phyloP scores from a whole-genome alignment of 2,888 invertebrate species.

The Ernsta delagoae region DNA sequence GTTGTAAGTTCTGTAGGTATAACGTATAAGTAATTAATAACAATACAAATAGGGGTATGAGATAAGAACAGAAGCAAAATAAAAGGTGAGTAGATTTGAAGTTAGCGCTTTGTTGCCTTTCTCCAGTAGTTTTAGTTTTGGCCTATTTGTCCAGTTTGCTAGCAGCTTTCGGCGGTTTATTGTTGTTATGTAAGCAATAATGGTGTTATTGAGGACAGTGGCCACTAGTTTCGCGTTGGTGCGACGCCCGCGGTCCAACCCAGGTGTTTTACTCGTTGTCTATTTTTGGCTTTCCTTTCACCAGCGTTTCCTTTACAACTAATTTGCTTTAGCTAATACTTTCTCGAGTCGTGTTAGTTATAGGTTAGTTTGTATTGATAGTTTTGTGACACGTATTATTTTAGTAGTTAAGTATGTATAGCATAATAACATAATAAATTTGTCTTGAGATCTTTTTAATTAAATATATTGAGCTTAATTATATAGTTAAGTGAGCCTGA shows the following conservation, averaged over 20 bases:
- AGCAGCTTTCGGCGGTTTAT: constrained; percentile 3
- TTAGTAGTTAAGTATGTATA: not conserved
- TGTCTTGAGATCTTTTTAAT: not conserved
- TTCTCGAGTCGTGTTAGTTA: not conserved
- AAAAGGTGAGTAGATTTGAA: constrained; percentile 27
- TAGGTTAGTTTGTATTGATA: not conserved
- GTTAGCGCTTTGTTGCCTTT: constrained; percentile 18
- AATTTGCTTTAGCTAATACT: not conserved
- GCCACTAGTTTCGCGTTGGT: constrained; percentile 11
- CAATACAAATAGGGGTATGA: not conserved
- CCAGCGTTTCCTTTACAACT: not conserved
- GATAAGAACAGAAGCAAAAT: not conserved
- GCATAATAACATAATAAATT: not conserved
- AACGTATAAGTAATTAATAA: too few relatives aligned
- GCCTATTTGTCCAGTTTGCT: constrained; percentile 20
- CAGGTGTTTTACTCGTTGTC: constrained; percentile 4
- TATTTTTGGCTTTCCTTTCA: constrained; percentile 6
- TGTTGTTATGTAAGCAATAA: constrained; percentile 28
- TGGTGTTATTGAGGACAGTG: constrained; percentile 27
- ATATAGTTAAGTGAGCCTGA: too few relatives aligned
- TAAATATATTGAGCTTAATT: too few relatives aligned
- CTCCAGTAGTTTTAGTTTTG: constrained; percentile 11
- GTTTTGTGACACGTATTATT: not conserved
- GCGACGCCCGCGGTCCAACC: constrained; percentile 16
- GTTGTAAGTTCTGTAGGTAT: not conserved